Base-by-base conservation (phyloP, 2,888 invertebrate species). In the Prosapia bicincta region DNA sequence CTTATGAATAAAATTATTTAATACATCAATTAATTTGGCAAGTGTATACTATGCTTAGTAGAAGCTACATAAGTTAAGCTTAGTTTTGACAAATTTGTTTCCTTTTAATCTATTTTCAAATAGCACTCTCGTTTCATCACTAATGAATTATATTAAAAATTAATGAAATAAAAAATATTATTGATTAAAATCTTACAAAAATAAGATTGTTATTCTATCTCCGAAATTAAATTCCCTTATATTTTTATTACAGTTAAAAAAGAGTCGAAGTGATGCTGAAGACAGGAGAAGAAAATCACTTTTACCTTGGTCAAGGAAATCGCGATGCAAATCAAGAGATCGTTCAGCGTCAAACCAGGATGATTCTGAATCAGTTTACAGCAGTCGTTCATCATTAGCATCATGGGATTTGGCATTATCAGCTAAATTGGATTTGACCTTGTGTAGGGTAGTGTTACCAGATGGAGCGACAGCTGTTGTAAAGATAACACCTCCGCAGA, bases 391-490 rank as follows among this genome's bases (percentile, higher is more conserved):
- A 9, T 89, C 89, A 0, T 84, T 90, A 79, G 88, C 89, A 0
- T 89, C 89, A 20, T 86, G 89, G 85, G 89, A 89, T 83, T 83
- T 89, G 78, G 87, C 89, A 38, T 82, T 88, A 75, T 85, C 87
- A 69, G 81, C 81, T 66, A n/a, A n/a, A n/a, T n/a, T n/a, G n/a
- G n/a, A n/a, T n/a, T n/a, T n/a, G n/a, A 86, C 88, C 3, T 85
- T 95, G 30, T 96, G 96, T 83, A 90, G 96, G 79, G 95, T 98
- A 78, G 91, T 94, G 82, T 87, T 98, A 78, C 94, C 95, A 1
- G 97, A 97, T 86, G 94, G 94, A 69, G 95, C 96, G 76, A 96
- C 97, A 2, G 96, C 97, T 0, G 96, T 98, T 80, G 94, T 97
- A 77, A 93, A 93, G 81, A 93, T 95, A 69, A 91, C 91, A 81